Conservation (phyloP, 2,797 vertebrate genomes). For the Paramormyrops hopkinsi region DNA sequence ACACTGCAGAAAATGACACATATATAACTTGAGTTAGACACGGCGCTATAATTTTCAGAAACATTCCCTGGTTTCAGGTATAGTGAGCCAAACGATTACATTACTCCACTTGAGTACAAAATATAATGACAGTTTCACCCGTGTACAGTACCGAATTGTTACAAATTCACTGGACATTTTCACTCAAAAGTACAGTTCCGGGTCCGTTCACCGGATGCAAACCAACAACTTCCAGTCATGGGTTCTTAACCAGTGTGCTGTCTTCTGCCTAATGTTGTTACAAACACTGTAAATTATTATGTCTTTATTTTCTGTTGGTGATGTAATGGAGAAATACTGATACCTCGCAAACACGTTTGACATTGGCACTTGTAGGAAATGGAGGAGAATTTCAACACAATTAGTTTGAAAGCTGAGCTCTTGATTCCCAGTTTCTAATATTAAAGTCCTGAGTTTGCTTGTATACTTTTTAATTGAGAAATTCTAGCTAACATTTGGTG, state of each 20-base stretch:
- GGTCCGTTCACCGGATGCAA: background rate
- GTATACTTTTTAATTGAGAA: background rate
- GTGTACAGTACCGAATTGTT: background rate
- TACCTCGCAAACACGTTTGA: background rate
- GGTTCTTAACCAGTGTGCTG: background rate
- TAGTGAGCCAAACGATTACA: background rate
- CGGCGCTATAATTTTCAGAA: background rate
- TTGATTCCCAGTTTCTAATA: background rate
- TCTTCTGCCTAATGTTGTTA: background rate
- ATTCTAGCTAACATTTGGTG: background rate
- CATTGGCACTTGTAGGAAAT: background rate
- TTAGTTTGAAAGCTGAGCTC: background rate
- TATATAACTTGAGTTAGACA: background rate
- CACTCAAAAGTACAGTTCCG: background rate
- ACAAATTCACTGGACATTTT: background rate
- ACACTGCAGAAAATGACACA: background rate
- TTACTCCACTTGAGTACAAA: background rate
- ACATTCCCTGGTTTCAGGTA: background rate
- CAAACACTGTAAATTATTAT: background rate
- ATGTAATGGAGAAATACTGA: background rate
- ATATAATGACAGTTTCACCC: background rate
- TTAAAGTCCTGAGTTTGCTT: background rate
- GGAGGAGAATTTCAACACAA: background rate
- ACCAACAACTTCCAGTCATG: background rate
- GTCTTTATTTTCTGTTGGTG: background rate